Base-by-base conservation (phyloP, 2,888 invertebrate genomes). In the Ophion ellenae region DNA sequence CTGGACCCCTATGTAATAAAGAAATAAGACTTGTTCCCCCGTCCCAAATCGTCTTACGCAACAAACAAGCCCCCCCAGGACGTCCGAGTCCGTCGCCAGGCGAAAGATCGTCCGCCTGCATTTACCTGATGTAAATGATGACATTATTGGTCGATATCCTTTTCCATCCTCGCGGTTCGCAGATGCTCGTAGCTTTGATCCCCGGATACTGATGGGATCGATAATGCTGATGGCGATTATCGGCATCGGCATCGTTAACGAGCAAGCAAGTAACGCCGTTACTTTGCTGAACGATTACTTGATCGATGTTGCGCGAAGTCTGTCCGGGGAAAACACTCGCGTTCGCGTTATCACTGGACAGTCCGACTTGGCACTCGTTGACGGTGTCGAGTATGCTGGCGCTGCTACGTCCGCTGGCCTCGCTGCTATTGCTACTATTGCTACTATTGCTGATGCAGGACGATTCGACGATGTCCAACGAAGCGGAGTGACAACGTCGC, bases 81-180 rank as follows among this genome's bases (percentile, higher is more conserved):
- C 24, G 2, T 24, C 2, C 24, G 24, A 24, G 24, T 24, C 1
- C 24, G 24, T 24, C 24, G 24, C 24, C 24, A 24, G 32, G 4
- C 32, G 4, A 32, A 32, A 32, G 0, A 5, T 63, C 5, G 10
- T 2, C 5, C 10, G 24, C 20, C 64, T 10, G 1, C 10, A 83
- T 69, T 95, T 93, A 97, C 97, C 97, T 97, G 94, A 97, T 96
- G 94, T 97, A 97, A 92, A 97, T 95, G 94, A 97, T 95, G 94
- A 96, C 95, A 90, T 96, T 96, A 94, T 96, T 96, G 92, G 96
- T 96, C 90, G 96, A 95, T 89, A 96, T 95, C 92, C 97, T 95
- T 94, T 96, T 97, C 97, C 97, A 97, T 88, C 97, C 97, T 91
- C 96, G 96, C 89, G 97, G 97, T 91, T 97, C 96, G 90, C 95